A percentile compares a stretch with the other conserved stretches of the same genome.
Conservation (phyloP, 1,140 invertebrate species). For the Bradynema listronoti region DNA sequence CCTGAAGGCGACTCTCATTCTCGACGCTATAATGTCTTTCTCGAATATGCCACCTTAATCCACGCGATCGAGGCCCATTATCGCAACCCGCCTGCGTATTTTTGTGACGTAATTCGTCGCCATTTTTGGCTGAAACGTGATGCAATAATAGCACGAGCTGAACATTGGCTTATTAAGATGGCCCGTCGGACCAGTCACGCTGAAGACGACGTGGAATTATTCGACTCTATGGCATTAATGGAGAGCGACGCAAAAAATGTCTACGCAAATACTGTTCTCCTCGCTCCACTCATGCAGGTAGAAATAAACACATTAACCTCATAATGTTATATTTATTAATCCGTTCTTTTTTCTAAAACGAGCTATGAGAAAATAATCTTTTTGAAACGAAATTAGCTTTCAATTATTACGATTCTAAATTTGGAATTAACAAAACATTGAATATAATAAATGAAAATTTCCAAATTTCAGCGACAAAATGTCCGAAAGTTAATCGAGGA, state of each 20-base stretch:
- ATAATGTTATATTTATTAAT: not conserved
- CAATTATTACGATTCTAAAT: not conserved
- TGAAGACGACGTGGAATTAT: no score
- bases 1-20: constrained; percentile 57
- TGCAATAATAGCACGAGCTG: constrained; percentile 79
- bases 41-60: constrained; percentile 84
- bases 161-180: constrained; percentile 66
- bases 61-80: constrained; percentile 94
- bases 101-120: constrained; percentile 73
- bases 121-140: constrained; percentile 90
- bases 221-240: no score
- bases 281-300: not conserved
- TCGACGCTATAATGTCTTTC: constrained; percentile 87
- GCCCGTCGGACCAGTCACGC: not conserved
- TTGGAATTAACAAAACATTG: not conserved
- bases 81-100: constrained; percentile 67
- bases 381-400: not conserved
- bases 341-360: constrained; percentile 10
- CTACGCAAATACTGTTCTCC: not conserved
- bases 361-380: not conserved
- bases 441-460: not conserved
- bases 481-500: constrained; percentile 32
- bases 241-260: not conserved
- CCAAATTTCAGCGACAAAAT: constrained; percentile 28
- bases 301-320: not conserved